Evolutionary conservation across 2,888 invertebrate genomes (phyloP), one percentile per base, ranked within the genome.

Genomic region (Neocrepidodera transversa): DNA sequence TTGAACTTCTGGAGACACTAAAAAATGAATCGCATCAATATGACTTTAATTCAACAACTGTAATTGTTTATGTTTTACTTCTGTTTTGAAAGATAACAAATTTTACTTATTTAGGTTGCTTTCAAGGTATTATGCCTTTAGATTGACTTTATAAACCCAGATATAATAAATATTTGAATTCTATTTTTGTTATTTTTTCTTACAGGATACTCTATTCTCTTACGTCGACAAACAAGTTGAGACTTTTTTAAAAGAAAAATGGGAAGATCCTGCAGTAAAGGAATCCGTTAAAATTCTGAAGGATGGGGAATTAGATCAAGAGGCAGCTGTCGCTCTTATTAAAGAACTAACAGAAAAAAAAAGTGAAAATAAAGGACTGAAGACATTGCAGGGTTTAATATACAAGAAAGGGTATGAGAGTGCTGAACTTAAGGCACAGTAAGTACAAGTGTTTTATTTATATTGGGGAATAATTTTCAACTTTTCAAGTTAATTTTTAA

Each of bases 351-450:
- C 95, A 84, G 87, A 90, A 43, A 81, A 82, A 18, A 92, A 95
- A 78, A 86, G 91, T 60, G 93, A 95, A 78, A 85, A 87, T 28
- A 86, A 86, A 3, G 87, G 91, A 3, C 81, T 97, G 62, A 97
- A 97, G 78, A 85, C 86, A 48, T 82, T 97, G n/a, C 97, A 97
- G 78, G 96, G 95, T 0, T 85, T 92, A 63, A 89, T 97, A 71
- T 96, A 93, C 92, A 86, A 87, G 71, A 86, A 89, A 68, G 97
- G 93, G 2, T 97, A 94, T 76, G 85, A 87, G 68, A 83, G 83
- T 52, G 92, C 91, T 28, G 84, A 86, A 28, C 80, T 97, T 2
- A 90, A 90, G 77, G 93, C 92, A 77, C 95, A 96, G 96, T 97
- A 82, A 89, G 95, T 91, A 2, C 35, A n/a, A n/a, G n/a, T n/a